Evolutionary conservation across 1,140 invertebrate species (phyloP).

Genomic region (Cryptotermes secundus): DNA sequence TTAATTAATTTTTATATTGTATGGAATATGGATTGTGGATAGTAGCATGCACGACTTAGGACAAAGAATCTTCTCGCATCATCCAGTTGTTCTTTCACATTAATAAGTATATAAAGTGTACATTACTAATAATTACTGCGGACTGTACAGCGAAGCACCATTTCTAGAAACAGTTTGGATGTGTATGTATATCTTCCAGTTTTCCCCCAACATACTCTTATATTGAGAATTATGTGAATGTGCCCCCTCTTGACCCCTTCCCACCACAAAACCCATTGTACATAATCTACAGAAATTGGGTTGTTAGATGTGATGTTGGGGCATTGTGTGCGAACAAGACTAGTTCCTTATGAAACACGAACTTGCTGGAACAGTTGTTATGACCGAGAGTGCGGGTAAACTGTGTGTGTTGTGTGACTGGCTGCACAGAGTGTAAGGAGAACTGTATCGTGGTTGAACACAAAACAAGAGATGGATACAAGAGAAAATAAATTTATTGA

Average conservation of each 20-base stretch:
- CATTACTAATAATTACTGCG: slow-evolving; percentile 21
- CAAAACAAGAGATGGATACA: background rate
- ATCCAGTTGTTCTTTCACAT: slow-evolving; percentile 28
- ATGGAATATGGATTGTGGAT: slow-evolving; percentile 16
- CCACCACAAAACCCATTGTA: background rate
- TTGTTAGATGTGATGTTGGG: background rate
- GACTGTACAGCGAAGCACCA: slow-evolving; percentile 23
- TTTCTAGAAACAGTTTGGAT: slow-evolving; percentile 14
- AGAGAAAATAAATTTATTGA: slow-evolving; percentile 21
- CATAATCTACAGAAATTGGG: background rate
- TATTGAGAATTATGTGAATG: slow-evolving; percentile 22
- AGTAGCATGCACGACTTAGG: slow-evolving; percentile 25
- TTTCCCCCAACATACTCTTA: background rate
- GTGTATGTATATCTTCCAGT: slow-evolving; percentile 26
- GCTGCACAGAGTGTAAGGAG: background rate
- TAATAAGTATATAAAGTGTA: slow-evolving; percentile 29
- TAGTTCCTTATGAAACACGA: background rate
- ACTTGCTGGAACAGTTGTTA: background rate
- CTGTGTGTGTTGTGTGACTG: background rate
- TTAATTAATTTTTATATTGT: slow-evolving; percentile 21
- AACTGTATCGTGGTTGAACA: background rate
- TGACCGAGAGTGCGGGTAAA: background rate
- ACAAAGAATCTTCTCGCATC: slow-evolving; percentile 19
- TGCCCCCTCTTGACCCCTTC: slow-evolving; percentile 18
- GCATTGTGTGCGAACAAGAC: background rate